A percentile compares a stretch with the other conserved stretches of the same genome.
These are phyloP conservation scores for Albula goreensis DNA, from an alignment of 2,113 vertebrate species.

Conservation along the genomic window DNA sequence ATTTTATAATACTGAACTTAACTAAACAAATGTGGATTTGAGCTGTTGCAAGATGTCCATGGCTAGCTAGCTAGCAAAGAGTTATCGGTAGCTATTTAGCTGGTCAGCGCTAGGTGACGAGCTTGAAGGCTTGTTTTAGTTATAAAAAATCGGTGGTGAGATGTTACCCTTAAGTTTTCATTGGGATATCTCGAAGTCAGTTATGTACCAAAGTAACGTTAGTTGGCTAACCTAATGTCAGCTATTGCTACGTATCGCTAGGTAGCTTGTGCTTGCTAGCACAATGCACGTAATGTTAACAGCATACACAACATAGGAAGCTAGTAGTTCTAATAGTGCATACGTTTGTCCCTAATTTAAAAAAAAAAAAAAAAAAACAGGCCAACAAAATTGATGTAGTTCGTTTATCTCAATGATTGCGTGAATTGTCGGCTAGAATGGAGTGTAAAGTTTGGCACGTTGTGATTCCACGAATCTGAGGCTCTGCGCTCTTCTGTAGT, in stretches of 20 bases:
- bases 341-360: too few species aligned
- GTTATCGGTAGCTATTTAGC: not conserved
- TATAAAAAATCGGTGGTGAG: not conserved
- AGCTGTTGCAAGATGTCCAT: conserved; percentile 4
- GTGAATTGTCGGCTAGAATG: too few species aligned
- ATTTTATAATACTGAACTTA: not conserved
- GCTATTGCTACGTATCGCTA: not conserved
- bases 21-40: conserved; percentile 14
- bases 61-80: not conserved
- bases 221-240: not conserved
- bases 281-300: not conserved
- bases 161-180: not conserved
- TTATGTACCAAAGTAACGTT: not conserved
- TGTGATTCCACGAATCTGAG: too few species aligned
- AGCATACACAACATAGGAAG: not conserved
- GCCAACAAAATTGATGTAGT: too few species aligned
- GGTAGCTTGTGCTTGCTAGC: not conserved
- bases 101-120: not conserved
- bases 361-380: too few species aligned
- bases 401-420: too few species aligned
- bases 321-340: not conserved
- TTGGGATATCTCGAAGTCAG: not conserved
- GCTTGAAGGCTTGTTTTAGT: not conserved
- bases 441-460: too few species aligned
- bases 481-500: too few species aligned